A percentile compares a stretch with the other conserved stretches of the same genome.
Evolutionary conservation across 2,888 invertebrate genomes (phyloP).

Genomic region (Dione juno): DNA sequence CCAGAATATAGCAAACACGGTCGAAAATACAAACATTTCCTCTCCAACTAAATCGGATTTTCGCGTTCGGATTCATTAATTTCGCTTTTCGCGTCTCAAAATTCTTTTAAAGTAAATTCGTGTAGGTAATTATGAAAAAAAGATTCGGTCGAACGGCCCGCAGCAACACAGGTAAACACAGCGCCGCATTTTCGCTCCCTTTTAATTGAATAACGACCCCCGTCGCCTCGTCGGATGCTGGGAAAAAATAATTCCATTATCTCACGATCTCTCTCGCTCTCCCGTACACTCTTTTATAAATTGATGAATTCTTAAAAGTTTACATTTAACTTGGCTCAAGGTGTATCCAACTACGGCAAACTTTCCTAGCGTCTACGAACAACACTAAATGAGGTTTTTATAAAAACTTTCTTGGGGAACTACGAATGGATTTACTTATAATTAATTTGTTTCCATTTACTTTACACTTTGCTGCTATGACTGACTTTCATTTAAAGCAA

Average conservation of each 20-base stretch:
- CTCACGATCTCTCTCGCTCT: constrained; percentile 59
- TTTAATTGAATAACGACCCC: constrained; percentile 66
- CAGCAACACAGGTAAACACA: constrained; percentile 72
- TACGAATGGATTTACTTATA: constrained; percentile 26
- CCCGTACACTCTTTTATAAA: constrained; percentile 42
- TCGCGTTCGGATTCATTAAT: constrained; percentile 36
- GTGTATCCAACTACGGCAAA: constrained; percentile 29
- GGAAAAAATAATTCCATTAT: constrained; percentile 73
- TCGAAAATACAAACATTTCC: constrained; percentile 36
- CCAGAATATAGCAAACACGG: constrained; percentile 33
- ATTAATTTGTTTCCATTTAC: constrained; percentile 22
- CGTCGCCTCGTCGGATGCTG: constrained; percentile 34
- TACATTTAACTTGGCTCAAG: constrained; percentile 25
- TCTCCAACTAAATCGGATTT: constrained; percentile 32
- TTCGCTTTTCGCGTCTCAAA: constrained; percentile 29
- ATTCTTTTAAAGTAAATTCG: constrained; percentile 53
- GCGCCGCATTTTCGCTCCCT: constrained; percentile 63
- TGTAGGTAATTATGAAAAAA: constrained; percentile 63
- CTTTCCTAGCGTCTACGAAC: constrained; percentile 29
- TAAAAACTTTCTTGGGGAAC: constrained; percentile 18
- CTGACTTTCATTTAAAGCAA: not conserved
- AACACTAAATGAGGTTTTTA: constrained; percentile 36
- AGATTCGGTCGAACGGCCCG: constrained; percentile 64
- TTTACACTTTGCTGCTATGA: not conserved
- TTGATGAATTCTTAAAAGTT: constrained; percentile 35